Base-by-base conservation (phyloP, 2,113 vertebrate genomes). In the Puma concolor region DNA sequence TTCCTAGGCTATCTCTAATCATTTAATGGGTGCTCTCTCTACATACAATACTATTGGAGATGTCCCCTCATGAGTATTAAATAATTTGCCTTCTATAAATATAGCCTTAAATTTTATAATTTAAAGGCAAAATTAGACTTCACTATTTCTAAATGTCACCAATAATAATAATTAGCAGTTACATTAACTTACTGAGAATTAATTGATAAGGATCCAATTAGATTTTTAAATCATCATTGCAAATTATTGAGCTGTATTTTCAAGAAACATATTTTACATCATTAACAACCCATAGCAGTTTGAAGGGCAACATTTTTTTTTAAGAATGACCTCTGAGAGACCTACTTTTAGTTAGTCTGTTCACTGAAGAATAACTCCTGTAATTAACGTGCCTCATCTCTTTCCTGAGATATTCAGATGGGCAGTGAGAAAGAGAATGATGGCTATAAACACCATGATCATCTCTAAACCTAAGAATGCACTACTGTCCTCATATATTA, bases 71-170 rank as follows among this genome's bases (percentile, higher is more conserved):
- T 87, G 97, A 98, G 92, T 97, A 95, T 98, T 98, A 98, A 98
- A 98, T 98, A 99, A 98, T 90, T 97, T 72, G 29, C 44, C 93
- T 98, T 98, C 93, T 88, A 64, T 97, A 98, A 99, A 98, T 98
- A 97, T 3, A 93, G 23, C 4, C 60, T 74, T 82, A 93, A 64
- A 38, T 83, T 95, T 91, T 95, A 33, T 41, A 93, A 91, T 87
- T 96, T 91, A 85, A 98, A 98, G 91, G 71, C 86, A 97, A 96
- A 88, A 92, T 94, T 94, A 97, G 79, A 95, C 76, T 98, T 98
- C 80, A 17, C 27, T 95, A 92, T 97, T 87, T 98, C 96, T 97
- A 98, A 97, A 97, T 97, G 92, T 90, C 97, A 98, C 91, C 97
- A 97, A 96, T 3, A 98, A 93, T 36, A 94, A 91, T 97, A 98